These are phyloP conservation scores for Littorina saxatilis DNA, from an alignment of 1,140 invertebrate genomes.

Conservation along the genomic window DNA sequence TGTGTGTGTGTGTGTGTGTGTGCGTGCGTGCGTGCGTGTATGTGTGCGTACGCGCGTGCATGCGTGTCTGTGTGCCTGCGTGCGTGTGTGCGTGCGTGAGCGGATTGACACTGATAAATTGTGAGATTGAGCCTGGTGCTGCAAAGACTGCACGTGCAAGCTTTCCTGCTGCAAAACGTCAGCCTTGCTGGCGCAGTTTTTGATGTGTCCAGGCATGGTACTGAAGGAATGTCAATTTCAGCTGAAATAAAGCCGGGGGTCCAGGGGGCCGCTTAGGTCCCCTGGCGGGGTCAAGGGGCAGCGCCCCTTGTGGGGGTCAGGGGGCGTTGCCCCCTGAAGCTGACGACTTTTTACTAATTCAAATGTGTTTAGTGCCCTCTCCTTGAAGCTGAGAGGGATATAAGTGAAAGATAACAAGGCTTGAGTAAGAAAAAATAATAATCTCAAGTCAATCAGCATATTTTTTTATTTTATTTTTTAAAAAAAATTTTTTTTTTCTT, in stretches of 20 bases:
- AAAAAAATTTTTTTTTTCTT: too few relatives aligned
- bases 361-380: too few relatives aligned
- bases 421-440: too few relatives aligned
- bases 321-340: too few relatives aligned
- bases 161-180: background rate
- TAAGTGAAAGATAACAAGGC: too few relatives aligned
- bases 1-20: conserved; percentile 23
- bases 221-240: background rate
- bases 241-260: too few relatives aligned
- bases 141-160: background rate
- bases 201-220: background rate
- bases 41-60: background rate
- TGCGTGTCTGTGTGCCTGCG: too few relatives aligned
- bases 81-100: background rate
- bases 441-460: background rate
- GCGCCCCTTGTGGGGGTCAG: too few relatives aligned
- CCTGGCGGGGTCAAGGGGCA: too few relatives aligned
- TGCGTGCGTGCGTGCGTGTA: conserved; percentile 1
- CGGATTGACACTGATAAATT: background rate
- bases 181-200: background rate
- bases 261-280: too few relatives aligned
- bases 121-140: background rate
- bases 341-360: too few relatives aligned
- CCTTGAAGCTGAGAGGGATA: too few relatives aligned
- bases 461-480: background rate